Percentiles rank a stretch among this genome's conserved stretches.
phyloP scores from a whole-genome alignment of 2,888 invertebrate species.

The Cylloceria caligata region DNA sequence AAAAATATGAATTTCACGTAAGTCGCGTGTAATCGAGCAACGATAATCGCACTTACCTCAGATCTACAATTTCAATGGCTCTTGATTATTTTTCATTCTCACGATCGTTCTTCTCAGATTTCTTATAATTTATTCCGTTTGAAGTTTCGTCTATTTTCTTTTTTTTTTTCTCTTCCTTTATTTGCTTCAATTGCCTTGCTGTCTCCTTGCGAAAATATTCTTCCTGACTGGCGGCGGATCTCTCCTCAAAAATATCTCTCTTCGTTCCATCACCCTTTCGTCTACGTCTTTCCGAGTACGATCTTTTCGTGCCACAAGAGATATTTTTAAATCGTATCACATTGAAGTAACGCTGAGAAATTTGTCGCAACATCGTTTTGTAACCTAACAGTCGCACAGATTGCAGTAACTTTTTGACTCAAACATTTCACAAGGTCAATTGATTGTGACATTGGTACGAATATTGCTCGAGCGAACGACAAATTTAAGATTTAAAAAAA shows the following conservation, averaged over 20 bases:
- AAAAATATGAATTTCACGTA: slow-evolving; percentile 82
- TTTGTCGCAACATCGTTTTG: slow-evolving; percentile 44
- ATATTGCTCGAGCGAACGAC: neutral
- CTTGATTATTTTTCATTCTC: slow-evolving; percentile 38
- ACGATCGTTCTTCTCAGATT: slow-evolving; percentile 22
- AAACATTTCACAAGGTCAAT: slow-evolving; percentile 2
- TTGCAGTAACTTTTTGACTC: neutral
- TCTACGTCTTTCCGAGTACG: slow-evolving; percentile 75
- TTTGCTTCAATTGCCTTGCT: slow-evolving; percentile 74
- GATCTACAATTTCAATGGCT: slow-evolving; percentile 9
- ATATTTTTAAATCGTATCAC: slow-evolving; percentile 23
- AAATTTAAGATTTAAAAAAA: neutral
- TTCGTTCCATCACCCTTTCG: slow-evolving; percentile 79
- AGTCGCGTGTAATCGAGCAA: slow-evolving; percentile 63
- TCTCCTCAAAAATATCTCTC: slow-evolving; percentile 79
- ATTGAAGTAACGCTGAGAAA: slow-evolving; percentile 42
- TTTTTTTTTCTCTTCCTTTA: slow-evolving; percentile 61
- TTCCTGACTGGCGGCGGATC: slow-evolving; percentile 77
- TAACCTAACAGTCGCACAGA: neutral
- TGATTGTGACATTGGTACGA: slow-evolving; percentile 1
- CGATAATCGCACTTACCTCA: neutral
- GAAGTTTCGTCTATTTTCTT: slow-evolving; percentile 23
- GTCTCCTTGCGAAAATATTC: slow-evolving; percentile 80
- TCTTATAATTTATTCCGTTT: neutral
- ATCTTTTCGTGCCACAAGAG: slow-evolving; percentile 46